These are phyloP conservation scores for Hapalemur alaotrensis DNA, from an alignment of 2,797 vertebrate genomes.

Conservation along the genomic window DNA sequence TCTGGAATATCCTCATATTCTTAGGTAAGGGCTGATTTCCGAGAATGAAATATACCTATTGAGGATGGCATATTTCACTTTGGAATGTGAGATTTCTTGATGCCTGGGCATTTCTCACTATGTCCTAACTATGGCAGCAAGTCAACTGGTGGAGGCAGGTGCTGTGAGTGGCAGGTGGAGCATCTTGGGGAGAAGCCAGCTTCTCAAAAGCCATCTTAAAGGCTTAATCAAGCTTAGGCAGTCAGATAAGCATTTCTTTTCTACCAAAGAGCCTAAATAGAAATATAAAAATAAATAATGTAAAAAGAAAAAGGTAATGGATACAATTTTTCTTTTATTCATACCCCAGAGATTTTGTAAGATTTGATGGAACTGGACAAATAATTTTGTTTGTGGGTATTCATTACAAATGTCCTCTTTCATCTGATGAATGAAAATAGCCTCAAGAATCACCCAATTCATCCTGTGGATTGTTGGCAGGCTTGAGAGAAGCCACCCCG, in stretches of 20 bases:
- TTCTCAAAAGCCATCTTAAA: neutral
- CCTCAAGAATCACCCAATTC: neutral
- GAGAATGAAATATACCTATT: neutral
- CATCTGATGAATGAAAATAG: neutral
- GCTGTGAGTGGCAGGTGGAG: neutral
- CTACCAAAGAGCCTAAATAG: neutral
- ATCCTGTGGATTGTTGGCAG: neutral
- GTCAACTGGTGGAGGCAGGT: neutral
- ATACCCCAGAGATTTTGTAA: neutral
- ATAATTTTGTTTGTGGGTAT: neutral
- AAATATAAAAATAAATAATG: neutral
- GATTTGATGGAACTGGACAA: neutral
- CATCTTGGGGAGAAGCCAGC: neutral
- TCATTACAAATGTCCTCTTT: neutral
- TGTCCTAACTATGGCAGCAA: neutral
- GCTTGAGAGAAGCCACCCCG: neutral
- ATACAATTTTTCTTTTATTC: neutral
- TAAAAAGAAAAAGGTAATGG: neutral
- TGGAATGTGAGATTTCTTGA: neutral
- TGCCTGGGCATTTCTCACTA: neutral
- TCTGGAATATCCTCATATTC: neutral
- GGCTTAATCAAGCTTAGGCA: neutral
- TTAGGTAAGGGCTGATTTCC: neutral
- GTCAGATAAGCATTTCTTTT: neutral
- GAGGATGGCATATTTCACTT: neutral